Evolutionary conservation across 2,113 vertebrate species (phyloP), one percentile per base, ranked within the genome.

Genomic region (Ageneiosus marmoratus): DNA sequence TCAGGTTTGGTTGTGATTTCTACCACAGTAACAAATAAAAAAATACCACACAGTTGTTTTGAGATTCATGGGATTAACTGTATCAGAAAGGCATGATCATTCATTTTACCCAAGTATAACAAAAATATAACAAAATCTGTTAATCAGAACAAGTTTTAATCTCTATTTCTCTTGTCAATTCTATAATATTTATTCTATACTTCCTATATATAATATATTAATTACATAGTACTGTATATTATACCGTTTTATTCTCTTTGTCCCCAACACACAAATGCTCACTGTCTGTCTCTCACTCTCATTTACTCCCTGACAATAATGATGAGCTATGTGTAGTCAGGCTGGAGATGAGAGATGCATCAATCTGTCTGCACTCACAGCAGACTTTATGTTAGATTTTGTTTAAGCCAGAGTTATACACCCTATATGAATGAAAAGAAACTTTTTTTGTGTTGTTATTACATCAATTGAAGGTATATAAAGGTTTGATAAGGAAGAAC

Each of bases 271-370:
- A 60, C 24, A 74, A 2, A 34, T 24, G 16, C 46, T 73, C 69
- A 13, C 37, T 72, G 22, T 72, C 24, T 50, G 24, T 48, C 74
- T 37, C 24, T 77, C 53, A 62, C 34, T 50, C 18, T 63, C 72
- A 16, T 46, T 65, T 32, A 29, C 51, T 73, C 69, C 24, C 55
- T 87, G 86, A 87, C 84, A 83, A 84, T 87, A 83, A 85, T 85
- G 84, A 85, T 85, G 86, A 87, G 86, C 86, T 85, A 87, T 83
- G 83, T 85, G 79, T 69, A 82, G 86, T 75, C 79, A 83, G 86
- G 55, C 84, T 86, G 84, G 78, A 78, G 74, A 87, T 81, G 86
- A 87, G 80, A 83, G 81, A 83, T 79, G 69, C 84, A 88, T 85
- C 81, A 87, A 85, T 87, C 86, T 87, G 86, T 85, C 81, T 77